Evolutionary conservation across 2,797 vertebrate species (phyloP), one percentile per base, ranked within the genome.

Genomic region (Hybognathus amarus): DNA sequence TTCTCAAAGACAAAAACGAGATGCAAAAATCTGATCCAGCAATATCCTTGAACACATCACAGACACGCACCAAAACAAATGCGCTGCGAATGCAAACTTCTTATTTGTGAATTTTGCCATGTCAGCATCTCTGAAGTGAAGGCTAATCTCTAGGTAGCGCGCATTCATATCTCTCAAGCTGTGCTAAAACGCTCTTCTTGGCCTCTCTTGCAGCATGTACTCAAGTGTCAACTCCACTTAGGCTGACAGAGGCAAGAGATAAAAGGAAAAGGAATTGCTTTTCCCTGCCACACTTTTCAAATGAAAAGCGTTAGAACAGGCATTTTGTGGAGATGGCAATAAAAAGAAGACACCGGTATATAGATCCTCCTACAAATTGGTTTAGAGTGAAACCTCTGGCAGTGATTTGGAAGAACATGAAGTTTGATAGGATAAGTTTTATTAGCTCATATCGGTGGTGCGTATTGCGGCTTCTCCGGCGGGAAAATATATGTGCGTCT

Each of bases 41-140:
- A 74, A 74, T 82, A 76, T 85, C 75, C 79, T 73, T 85, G 45
- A 82, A 77, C 83, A 71, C 81, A 84, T 77, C 30, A 78, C 33
- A 77, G 10, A 78, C 70, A 70, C 54, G 45, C 8, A 63, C 45
- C 30, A 22, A 42, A 82, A 82, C 73, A 79, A 78, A 90, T 88
- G 87, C 88, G 86, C 89, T 89, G 89, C 83, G 90, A 92, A 94
- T 91, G 90, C 91, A 93, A 92, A 92, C 90, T 90, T 89, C 88
- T 88, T 80, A 83, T 88, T 89, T 83, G 77, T 81, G 66, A 90
- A 93, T 89, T 87, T 68, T 79, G 92, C 93, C 85, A 89, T 81
- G 87, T 95, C 93, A 94, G 93, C 92, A 92, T 85, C 87, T 91
- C 82, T 1, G 87, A 93, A 90, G 90, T 91, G 89, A 93, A 91